phyloP scores from a whole-genome alignment of 2,113 vertebrate species.

The Gallinago media region DNA sequence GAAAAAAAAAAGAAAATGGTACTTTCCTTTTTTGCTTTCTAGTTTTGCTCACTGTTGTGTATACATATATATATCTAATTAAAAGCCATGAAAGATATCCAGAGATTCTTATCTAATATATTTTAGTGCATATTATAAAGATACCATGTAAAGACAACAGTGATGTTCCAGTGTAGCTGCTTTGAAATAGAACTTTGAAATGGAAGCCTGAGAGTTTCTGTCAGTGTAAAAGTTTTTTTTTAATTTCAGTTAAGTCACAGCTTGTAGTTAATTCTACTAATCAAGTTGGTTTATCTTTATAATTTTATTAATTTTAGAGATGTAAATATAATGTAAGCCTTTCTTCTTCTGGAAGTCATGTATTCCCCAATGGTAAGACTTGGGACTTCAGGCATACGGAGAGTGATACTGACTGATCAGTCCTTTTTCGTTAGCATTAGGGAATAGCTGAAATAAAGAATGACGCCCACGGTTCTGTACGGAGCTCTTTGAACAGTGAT shows the following conservation, averaged over 20 bases:
- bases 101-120: background rate
- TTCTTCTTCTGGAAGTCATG: background rate
- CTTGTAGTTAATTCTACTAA: background rate
- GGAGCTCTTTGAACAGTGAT: background rate
- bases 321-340: background rate
- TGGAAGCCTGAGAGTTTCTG: background rate
- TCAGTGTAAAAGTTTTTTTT: background rate
- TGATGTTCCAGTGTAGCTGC: background rate
- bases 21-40: background rate
- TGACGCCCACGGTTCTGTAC: rapidly evolving
- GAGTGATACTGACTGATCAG: background rate
- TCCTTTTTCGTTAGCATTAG: background rate
- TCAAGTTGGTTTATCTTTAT: background rate
- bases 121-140: background rate
- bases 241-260: background rate
- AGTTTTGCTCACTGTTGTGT: background rate
- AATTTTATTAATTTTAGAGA: background rate
- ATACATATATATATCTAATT: background rate
- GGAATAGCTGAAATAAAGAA: background rate
- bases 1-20: background rate
- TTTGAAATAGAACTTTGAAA: background rate
- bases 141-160: background rate
- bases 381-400: background rate
- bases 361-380: background rate
- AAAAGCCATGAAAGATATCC: background rate